These are phyloP conservation scores for Patiria pectinifera DNA, from an alignment of 53 echinoderm and acorn worm genomes.

Conservation along the genomic window DNA sequence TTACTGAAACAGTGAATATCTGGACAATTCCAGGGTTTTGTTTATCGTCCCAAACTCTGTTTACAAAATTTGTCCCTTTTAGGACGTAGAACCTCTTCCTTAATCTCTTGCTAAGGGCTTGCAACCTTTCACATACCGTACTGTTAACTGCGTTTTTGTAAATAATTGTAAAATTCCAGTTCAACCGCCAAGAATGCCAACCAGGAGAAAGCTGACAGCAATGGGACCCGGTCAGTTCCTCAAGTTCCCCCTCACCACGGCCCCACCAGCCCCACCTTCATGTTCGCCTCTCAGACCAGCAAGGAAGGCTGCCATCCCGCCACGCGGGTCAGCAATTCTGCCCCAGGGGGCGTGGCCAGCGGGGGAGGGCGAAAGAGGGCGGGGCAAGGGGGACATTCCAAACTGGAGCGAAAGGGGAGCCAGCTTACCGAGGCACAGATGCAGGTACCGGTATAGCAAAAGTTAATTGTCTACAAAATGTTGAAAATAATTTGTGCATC, in stretches of 20 bases:
- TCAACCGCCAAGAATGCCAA: neutral
- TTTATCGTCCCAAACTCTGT: too few relatives aligned
- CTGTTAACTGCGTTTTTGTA: too few relatives aligned
- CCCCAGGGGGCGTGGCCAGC: slow-evolving; percentile 7
- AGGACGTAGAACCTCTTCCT: too few relatives aligned
- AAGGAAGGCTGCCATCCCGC: slow-evolving; percentile 1
- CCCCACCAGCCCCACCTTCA: slow-evolving; percentile 22
- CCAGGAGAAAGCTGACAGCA: slow-evolving; percentile 1
- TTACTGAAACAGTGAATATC: too few relatives aligned
- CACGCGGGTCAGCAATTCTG: slow-evolving; percentile 34
- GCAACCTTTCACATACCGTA: too few relatives aligned
- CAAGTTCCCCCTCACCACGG: slow-evolving; percentile 43
- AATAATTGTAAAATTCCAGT: neutral
- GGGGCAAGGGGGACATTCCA: slow-evolving; percentile 17
- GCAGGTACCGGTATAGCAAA: slow-evolving; percentile 35
- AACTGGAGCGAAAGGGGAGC: slow-evolving; percentile 65
- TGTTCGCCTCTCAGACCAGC: slow-evolving; percentile 36
- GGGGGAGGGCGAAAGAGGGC: slow-evolving; percentile 17
- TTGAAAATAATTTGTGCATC: too few relatives aligned
- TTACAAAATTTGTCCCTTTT: too few relatives aligned
- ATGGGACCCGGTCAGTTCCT: neutral
- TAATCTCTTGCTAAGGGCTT: too few relatives aligned
- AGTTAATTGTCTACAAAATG: neutral
- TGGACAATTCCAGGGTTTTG: too few relatives aligned
- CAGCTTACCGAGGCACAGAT: slow-evolving; percentile 27